phyloP scores from a whole-genome alignment of 2,797 vertebrate species.

The Clarias pachynema region DNA sequence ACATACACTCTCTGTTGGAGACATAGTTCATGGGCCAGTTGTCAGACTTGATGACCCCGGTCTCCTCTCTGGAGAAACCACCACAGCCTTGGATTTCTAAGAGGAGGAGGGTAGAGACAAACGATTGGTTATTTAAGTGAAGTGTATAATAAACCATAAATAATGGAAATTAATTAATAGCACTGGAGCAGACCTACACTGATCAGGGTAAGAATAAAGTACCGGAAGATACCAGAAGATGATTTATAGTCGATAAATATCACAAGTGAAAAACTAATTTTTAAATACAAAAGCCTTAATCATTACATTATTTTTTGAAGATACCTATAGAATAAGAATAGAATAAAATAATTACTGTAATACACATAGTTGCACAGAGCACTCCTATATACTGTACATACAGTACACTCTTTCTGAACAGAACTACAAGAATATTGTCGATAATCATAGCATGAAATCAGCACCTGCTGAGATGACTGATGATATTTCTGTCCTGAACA shows the following conservation, averaged over 20 bases:
- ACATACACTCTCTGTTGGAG: slow-evolving; percentile 74
- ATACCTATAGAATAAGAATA: not conserved
- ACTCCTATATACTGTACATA: not conserved
- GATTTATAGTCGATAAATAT: too few relatives aligned
- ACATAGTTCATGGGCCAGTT: slow-evolving; percentile 79
- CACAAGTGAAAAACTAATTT: not conserved
- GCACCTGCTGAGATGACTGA: not conserved
- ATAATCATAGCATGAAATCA: slow-evolving; percentile 3
- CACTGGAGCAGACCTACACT: not conserved
- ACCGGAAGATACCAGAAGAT: not conserved
- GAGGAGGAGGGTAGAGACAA: not conserved
- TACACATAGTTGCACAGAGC: not conserved
- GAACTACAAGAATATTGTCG: not conserved
- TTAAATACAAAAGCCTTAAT: not conserved
- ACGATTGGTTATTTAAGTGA: not conserved
- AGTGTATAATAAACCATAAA: slow-evolving; percentile 18
- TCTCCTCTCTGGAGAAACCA: slow-evolving; percentile 65
- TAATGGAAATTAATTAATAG: not conserved
- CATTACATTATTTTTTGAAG: not conserved
- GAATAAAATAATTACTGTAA: not conserved
- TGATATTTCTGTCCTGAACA: not conserved
- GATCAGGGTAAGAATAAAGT: not conserved
- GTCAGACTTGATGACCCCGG: slow-evolving; percentile 73
- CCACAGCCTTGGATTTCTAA: slow-evolving; percentile 79
- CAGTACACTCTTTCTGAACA: not conserved